phyloP scores from a whole-genome alignment of 53 echinoderm and acorn worm species.

The Echinometra lucunter region DNA sequence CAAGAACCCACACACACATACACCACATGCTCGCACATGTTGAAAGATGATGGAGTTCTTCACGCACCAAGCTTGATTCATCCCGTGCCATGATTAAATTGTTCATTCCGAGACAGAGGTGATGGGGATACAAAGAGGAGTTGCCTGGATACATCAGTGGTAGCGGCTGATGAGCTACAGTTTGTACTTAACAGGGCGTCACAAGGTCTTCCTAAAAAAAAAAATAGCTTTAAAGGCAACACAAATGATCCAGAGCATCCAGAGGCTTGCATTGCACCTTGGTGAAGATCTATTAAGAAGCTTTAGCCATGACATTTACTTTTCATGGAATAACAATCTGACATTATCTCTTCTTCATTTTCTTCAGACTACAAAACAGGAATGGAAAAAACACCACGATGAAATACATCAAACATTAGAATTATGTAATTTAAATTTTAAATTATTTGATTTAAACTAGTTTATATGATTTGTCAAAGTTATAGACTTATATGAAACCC shows the following conservation, averaged over 20 bases:
- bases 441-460: too few species aligned
- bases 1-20: not conserved
- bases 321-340: not conserved
- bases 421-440: too few species aligned
- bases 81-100: not conserved
- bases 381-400: too few species aligned
- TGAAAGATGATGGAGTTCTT: not conserved
- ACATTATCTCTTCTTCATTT: not conserved
- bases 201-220: not conserved
- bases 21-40: not conserved
- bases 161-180: not conserved
- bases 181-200: not conserved
- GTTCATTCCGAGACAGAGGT: not conserved
- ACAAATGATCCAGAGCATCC: not conserved
- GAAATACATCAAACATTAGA: too few species aligned
- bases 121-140: constrained; percentile 2
- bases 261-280: not conserved
- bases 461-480: too few species aligned
- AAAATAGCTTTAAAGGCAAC: not conserved
- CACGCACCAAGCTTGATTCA: not conserved
- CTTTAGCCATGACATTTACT: not conserved
- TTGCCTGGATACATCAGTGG: not conserved
- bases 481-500: too few species aligned
- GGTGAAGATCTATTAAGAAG: not conserved
- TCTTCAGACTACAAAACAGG: too few species aligned